phyloP scores from a whole-genome alignment of 1,140 invertebrate genomes.

The Lepidurus apus region DNA sequence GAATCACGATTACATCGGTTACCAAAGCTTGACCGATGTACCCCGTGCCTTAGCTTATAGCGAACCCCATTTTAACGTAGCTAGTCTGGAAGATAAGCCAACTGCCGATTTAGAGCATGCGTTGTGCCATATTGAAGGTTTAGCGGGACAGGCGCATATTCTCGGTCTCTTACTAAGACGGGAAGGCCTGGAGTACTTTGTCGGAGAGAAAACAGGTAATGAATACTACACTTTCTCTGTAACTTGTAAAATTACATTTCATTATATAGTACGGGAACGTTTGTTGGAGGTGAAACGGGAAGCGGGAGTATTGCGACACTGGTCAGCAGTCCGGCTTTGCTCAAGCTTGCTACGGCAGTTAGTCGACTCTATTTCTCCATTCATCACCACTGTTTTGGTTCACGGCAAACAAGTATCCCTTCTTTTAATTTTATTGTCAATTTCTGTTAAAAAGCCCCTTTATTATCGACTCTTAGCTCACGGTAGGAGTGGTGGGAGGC shows the following conservation, averaged over 20 bases:
- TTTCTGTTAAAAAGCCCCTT: slow-evolving; percentile 5
- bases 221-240: slow-evolving; percentile 22
- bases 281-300: slow-evolving; percentile 74
- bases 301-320: slow-evolving; percentile 81
- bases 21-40: slow-evolving; percentile 94
- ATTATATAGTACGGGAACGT: slow-evolving; percentile 60
- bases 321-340: slow-evolving; percentile 90
- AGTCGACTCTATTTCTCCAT: slow-evolving; percentile 96
- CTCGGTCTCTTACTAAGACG: slow-evolving; percentile 76
- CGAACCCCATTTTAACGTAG: slow-evolving; percentile 57
- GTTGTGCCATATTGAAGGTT: slow-evolving; percentile 60
- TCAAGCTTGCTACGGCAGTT: slow-evolving; percentile 86
- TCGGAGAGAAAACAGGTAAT: slow-evolving; percentile 53
- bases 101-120: slow-evolving; percentile 68
- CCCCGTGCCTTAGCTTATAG: slow-evolving; percentile 70
- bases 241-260: slow-evolving; percentile 39
- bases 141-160: slow-evolving; percentile 74
- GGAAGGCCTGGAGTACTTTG: slow-evolving; percentile 67
- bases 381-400: slow-evolving; percentile 92
- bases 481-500: slow-evolving; percentile 87
- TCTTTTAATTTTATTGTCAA: background rate
- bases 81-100: slow-evolving; percentile 49
- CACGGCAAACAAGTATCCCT: slow-evolving; percentile 84
- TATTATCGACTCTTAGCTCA: slow-evolving; percentile 56
- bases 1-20: slow-evolving; percentile 87